Base-by-base conservation (phyloP, 2,113 vertebrate genomes). In the Meles meles region DNA sequence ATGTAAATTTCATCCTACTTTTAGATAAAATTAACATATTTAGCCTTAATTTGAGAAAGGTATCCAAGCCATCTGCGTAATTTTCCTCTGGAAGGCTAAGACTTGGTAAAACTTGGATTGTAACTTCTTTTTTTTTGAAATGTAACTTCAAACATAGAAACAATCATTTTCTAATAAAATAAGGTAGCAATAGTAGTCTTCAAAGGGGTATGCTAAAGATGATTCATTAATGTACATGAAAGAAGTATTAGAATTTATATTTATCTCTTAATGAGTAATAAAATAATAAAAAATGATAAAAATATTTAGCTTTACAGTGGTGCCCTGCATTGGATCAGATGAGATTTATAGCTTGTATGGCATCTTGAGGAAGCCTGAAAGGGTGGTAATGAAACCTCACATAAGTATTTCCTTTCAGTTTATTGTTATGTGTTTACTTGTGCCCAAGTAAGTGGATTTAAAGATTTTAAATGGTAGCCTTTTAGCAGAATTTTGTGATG, bases 141-240 rank as follows among this genome's bases (percentile, higher is more conserved):
- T 94, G 9, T 92, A 94, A 92, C 2, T 88, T 83, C 31, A 90
- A 96, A 91, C 37, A 90, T 90, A 39, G 92, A 91, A 57, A 12
- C 4, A 82, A 39, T 92, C 18, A 42, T 88, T 94, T 94, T 88
- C 39, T 55, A 67, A 71, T 90, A 57, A 92, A 92, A 94, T 71
- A 63, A 13, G 59, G 55, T 55, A 76, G 10, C 77, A 42, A 13
- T 25, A 42, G 5, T 88, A n/a, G 31, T 87, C 23, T 84, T 34
- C 15, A 76, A 77, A 92, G 49, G 71, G n/a, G 5, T 6, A 39
- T 88, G 79, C 29, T 71, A 88, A 82, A 61, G 69, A 47, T 61
- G 77, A 94, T 7, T 93, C 29, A 63, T n/a, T 92, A 57, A 85
- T 61, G 44, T 88, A 59, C 1, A 39, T 72, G 55, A 63, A 85